phyloP scores from a whole-genome alignment of 2,888 invertebrate species.

The Dryobota labecula region DNA sequence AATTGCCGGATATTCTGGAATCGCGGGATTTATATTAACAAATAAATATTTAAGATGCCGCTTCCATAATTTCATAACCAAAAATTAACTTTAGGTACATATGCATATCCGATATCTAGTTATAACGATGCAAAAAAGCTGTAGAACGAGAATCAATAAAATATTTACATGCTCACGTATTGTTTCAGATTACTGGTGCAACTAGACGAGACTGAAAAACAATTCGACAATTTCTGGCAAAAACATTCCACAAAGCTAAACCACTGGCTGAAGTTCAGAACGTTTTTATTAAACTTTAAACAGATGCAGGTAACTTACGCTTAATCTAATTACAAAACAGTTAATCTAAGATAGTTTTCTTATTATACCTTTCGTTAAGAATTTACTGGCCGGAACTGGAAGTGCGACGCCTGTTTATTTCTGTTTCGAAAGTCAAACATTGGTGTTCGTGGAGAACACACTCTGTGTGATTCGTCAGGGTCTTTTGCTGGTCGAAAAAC shows the following conservation, averaged over 20 bases:
- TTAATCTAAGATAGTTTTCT: background rate
- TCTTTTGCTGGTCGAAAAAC: constrained; percentile 84
- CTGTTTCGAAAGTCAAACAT: constrained; percentile 84
- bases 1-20: too few relatives aligned
- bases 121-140: background rate
- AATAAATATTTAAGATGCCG: too few relatives aligned
- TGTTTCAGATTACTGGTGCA: constrained; percentile 95
- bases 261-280: constrained; percentile 96
- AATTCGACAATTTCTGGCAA: constrained; percentile 98
- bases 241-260: constrained; percentile 97
- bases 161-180: constrained; percentile 8
- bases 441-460: constrained; percentile 84
- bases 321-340: constrained; percentile 50
- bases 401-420: constrained; percentile 74
- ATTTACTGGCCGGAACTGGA: constrained; percentile 82
- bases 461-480: constrained; percentile 73
- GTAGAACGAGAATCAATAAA: background rate
- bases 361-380: constrained; percentile 68
- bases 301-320: constrained; percentile 93
- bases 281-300: constrained; percentile 98
- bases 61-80: too few relatives aligned
- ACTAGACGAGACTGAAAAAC: constrained; percentile 97
- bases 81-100: too few relatives aligned
- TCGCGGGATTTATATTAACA: too few relatives aligned
- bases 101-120: too few relatives aligned